phyloP scores from a whole-genome alignment of 2,888 invertebrate species.

The Coenonympha arcania region DNA sequence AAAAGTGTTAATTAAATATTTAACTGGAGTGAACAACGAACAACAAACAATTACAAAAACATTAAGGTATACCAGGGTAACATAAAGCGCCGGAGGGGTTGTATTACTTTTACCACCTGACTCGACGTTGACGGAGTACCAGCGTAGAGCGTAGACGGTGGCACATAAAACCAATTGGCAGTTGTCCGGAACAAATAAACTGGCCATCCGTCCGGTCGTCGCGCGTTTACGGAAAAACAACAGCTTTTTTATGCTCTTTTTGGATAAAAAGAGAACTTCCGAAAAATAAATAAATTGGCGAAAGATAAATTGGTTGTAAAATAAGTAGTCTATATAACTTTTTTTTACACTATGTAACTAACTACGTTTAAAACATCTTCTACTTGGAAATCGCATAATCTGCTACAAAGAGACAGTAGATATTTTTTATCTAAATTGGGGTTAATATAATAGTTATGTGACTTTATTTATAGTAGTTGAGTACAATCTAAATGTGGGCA shows the following conservation, averaged over 20 bases:
- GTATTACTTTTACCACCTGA: constrained; percentile 11
- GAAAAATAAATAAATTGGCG: not conserved
- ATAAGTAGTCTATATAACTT: too few species aligned
- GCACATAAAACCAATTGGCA: constrained; percentile 10
- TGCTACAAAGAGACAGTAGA: too few species aligned
- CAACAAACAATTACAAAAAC: constrained; percentile 2
- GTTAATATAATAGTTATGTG: too few species aligned
- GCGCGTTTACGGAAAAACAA: not conserved
- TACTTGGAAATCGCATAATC: too few species aligned
- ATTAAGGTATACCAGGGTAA: not conserved
- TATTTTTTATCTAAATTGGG: too few species aligned
- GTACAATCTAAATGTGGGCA: too few species aligned
- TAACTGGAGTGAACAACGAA: not conserved
- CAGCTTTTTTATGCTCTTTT: not conserved
- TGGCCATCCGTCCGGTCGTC: not conserved
- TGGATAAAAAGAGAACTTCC: not conserved
- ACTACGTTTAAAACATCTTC: too few species aligned
- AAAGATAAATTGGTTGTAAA: not conserved
- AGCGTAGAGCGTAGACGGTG: not conserved
- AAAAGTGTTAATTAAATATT: too few species aligned
- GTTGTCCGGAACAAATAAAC: constrained; percentile 6
- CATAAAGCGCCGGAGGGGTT: not conserved
- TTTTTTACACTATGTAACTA: too few species aligned
- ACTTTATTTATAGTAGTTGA: too few species aligned
- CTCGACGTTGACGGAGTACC: not conserved